Base-by-base conservation (phyloP, 23 tunicate genomes). In the Botrylloides violaceus region DNA sequence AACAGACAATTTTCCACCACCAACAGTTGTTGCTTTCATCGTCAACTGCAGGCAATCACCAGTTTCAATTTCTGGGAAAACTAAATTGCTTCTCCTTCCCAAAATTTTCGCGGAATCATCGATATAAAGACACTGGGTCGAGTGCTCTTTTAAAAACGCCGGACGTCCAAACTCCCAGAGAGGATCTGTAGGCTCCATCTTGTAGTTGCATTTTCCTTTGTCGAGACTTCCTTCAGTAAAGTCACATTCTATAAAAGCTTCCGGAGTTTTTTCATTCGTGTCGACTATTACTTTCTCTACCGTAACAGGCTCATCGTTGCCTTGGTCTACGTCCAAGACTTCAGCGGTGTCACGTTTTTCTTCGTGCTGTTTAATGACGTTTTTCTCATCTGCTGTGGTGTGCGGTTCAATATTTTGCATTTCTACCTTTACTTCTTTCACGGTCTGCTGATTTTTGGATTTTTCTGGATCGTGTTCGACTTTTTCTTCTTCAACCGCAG, bases 261-360 rank as follows among this genome's bases (percentile, higher is more conserved):
- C n/a, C n/a, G n/a, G n/a, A n/a, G n/a, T n/a, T n/a, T n/a, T n/a
- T n/a, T n/a, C n/a, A n/a, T n/a, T n/a, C n/a, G n/a, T n/a, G n/a
- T n/a, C n/a, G n/a, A n/a, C n/a, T n/a, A n/a, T n/a, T n/a, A n/a
- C n/a, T n/a, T n/a, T n/a, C n/a, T n/a, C n/a, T 7, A 43, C 53
- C 12, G 12, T 43, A 9, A 7, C 15, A 7, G 9, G 12, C 9
- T 43, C 53, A 43, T 43, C 53, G 53, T 7, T 9, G 9, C 15
- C 15, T 43, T 43, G 12, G 9, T 43, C 15, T 9, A 9, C 53
- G 53, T 43, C 53, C 15, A 43, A 9, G 15, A 7, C 53, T 9
- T 43, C 53, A 43, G 53, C 53, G 53, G 53, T 43, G 53, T 43
- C 15, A n/a, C n/a, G n/a, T n/a, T n/a, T n/a, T n/a, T n/a, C n/a